phyloP scores from a whole-genome alignment of 1,140 invertebrate species.

The Temnothorax curvispinosus region DNA sequence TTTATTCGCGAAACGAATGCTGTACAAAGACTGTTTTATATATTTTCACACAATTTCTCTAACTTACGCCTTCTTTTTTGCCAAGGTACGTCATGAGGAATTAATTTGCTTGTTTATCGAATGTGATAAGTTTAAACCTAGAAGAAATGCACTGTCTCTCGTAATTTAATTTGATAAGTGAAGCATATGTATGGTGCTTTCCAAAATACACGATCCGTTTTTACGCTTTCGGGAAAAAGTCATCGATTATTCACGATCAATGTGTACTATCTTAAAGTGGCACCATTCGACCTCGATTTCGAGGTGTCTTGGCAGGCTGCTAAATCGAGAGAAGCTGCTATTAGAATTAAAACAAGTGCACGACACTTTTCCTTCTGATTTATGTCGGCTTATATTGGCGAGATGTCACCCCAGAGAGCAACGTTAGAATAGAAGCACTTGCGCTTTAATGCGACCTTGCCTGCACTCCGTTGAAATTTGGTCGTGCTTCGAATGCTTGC shows the following conservation, averaged over 20 bases:
- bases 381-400: neutral
- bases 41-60: neutral
- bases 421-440: slow-evolving; percentile 24
- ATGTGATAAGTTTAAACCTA: neutral
- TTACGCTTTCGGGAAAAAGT: neutral
- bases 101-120: neutral
- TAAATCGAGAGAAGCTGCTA: slow-evolving; percentile 24
- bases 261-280: slow-evolving; percentile 30
- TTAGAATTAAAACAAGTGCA: slow-evolving; percentile 14
- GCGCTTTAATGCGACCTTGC: slow-evolving; percentile 45
- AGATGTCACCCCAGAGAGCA: neutral
- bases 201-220: slow-evolving; percentile 20
- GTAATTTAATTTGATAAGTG: slow-evolving; percentile 6
- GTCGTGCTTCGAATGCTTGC: slow-evolving; percentile 44
- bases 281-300: slow-evolving; percentile 42
- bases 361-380: neutral
- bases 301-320: neutral
- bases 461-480: slow-evolving; percentile 35
- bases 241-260: slow-evolving; percentile 30
- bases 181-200: neutral
- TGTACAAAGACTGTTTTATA: neutral
- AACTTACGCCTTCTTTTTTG: neutral
- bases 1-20: neutral
- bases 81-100: neutral
- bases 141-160: neutral